Evolutionary conservation across 2,113 vertebrate species (phyloP), one percentile per base, ranked within the genome.

Genomic region (Lamprotornis superbus): DNA sequence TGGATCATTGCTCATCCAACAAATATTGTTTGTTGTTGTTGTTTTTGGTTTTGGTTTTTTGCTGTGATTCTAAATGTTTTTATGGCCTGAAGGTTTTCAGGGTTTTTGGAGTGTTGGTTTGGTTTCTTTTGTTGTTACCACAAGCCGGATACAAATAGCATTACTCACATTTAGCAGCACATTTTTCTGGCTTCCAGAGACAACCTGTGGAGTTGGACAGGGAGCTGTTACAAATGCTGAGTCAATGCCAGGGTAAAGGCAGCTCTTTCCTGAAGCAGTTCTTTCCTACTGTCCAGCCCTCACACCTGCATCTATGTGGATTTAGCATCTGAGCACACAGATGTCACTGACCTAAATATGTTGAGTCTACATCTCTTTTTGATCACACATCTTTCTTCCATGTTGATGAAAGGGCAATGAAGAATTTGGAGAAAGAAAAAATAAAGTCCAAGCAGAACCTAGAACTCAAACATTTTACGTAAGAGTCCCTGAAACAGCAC

Each of bases 1-100:
- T 2, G 22, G 8, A 7, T 22, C 9, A 0, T 4, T 19, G 13
- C 3, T 68, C 2, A 0, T 40, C 40, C 39, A 37, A 81, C 42
- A 30, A 52, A 30, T 16, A 52, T 52, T 52, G 50, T 18, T 52
- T 28, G 15, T 27, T 52, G 5, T 18, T n/a, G 25, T 50, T n/a
- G 5, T 23, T 47, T 7, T 53, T 44, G 15, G 11, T 74, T 20
- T 40, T 39, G 14, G 19, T 21, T 49, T 1, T 19, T 31, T 4
- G 3, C 8, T 11, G 28, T 28, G 40, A 68, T n/a, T 57, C 28
- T 10, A 57, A 37, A 70, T 2, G 7, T 2, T 52, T 57, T 22
- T 8, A 67, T 12, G 23, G 27, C 30, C 24, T 44, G 31, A 73
- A 80, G 39, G 22, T 12, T 55, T 84, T 37, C 28, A 35, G 21